A percentile compares a stretch with the other conserved stretches of the same genome.
Evolutionary conservation across 2,113 vertebrate species (phyloP).

Genomic region (Notiomystis cincta): DNA sequence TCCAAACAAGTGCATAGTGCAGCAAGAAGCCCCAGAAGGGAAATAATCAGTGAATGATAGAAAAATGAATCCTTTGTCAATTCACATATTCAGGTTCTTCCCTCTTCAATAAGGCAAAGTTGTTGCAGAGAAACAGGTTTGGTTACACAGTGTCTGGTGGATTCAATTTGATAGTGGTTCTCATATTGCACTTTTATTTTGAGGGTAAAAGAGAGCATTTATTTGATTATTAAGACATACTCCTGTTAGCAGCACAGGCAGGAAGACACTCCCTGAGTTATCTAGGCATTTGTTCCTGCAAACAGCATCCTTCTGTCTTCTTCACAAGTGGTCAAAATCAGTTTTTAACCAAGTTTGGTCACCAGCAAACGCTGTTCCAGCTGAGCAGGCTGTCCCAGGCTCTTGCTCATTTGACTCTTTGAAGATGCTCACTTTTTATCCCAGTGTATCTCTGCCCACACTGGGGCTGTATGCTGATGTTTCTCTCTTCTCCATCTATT

Average conservation of each 20-base stretch:
- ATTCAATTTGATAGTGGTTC: not conserved
- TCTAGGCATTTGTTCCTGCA: not conserved
- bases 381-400: not conserved
- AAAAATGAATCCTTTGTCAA: not conserved
- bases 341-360: not conserved
- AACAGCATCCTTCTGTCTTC: not conserved
- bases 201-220: not conserved
- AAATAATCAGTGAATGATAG: fast-evolving
- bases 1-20: not conserved
- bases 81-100: not conserved
- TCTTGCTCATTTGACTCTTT: not conserved
- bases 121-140: not conserved
- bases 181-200: not conserved
- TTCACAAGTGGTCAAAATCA: not conserved
- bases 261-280: not conserved
- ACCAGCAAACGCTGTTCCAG: not conserved
- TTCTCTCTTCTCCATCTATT: not conserved
- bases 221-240: not conserved
- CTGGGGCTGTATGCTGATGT: not conserved
- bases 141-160: not conserved
- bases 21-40: not conserved
- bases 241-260: not conserved
- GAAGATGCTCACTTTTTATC: not conserved
- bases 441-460: not conserved
- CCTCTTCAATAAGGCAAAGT: not conserved